Percentiles rank a stretch among this genome's conserved stretches.
These are phyloP conservation scores for Gopherus evgoodei DNA, from an alignment of 2,113 vertebrate genomes.

Conservation along the genomic window DNA sequence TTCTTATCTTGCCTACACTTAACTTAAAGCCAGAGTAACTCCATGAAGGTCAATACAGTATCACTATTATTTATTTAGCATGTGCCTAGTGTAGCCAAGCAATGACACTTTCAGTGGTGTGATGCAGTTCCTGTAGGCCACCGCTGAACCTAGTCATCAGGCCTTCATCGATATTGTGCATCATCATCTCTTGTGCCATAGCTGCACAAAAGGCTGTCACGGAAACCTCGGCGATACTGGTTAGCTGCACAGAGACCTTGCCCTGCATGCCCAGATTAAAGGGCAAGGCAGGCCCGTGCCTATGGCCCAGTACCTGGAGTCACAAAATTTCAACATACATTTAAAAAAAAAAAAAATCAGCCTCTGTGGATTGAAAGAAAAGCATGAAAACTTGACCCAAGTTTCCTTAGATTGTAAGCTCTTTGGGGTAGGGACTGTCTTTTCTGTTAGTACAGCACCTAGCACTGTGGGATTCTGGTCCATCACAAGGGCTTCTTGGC, in stretches of 20 bases:
- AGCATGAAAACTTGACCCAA: background rate
- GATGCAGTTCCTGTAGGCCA: too few relatives aligned
- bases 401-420: background rate
- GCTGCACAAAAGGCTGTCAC: too few relatives aligned
- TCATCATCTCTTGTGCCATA: too few relatives aligned
- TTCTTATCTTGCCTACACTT: background rate
- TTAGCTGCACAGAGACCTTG: too few relatives aligned
- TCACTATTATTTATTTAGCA: background rate
- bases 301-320: rapidly evolving
- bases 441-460: background rate
- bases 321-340: background rate
- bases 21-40: background rate
- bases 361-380: background rate
- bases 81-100: too few relatives aligned
- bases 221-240: too few relatives aligned
- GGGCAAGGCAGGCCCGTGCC: rapidly evolving
- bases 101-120: too few relatives aligned
- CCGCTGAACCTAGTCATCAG: too few relatives aligned
- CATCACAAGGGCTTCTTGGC: background rate
- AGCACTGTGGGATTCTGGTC: too few relatives aligned
- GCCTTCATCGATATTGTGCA: too few relatives aligned
- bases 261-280: background rate
- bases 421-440: background rate
- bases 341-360: background rate
- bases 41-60: background rate